phyloP scores from a whole-genome alignment of 37 sponge, comb jelly and placozoan species.

The Dysidea cf. avara region DNA sequence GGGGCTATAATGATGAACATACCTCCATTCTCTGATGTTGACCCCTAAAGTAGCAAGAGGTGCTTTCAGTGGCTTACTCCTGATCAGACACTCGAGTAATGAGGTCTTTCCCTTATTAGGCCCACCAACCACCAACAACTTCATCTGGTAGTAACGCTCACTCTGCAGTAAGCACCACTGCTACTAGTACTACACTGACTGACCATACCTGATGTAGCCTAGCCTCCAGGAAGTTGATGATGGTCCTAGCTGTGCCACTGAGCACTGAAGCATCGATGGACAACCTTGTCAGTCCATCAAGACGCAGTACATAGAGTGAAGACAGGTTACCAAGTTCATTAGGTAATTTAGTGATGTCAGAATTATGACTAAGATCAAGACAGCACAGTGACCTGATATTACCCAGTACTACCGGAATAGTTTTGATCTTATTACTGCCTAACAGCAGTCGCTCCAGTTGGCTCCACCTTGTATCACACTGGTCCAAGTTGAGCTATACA shows the following conservation, averaged over 20 bases:
- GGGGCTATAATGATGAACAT: slow-evolving; percentile 7
- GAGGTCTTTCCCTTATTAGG: slow-evolving; percentile 84
- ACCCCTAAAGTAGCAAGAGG: slow-evolving; percentile 81
- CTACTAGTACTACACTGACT: background rate
- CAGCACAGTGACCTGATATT: slow-evolving; percentile 29
- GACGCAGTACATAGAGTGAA: slow-evolving; percentile 49
- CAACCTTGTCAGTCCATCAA: slow-evolving; percentile 54
- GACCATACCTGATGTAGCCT: slow-evolving; percentile 16
- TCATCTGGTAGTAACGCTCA: slow-evolving; percentile 78
- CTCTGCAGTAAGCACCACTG: slow-evolving; percentile 28
- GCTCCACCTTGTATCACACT: slow-evolving; percentile 51
- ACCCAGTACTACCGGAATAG: slow-evolving; percentile 63
- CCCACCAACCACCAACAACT: slow-evolving; percentile 80
- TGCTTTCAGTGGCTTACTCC: background rate
- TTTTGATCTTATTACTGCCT: slow-evolving; percentile 53
- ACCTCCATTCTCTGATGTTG: slow-evolving; percentile 66
- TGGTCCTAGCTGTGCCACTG: slow-evolving; percentile 42
- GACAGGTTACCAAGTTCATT: slow-evolving; percentile 75
- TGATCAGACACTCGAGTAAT: slow-evolving; percentile 57
- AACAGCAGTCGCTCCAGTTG: slow-evolving; percentile 48
- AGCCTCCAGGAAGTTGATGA: slow-evolving; percentile 51
- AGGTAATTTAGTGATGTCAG: slow-evolving; percentile 64
- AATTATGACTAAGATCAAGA: slow-evolving; percentile 76
- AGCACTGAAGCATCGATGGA: slow-evolving; percentile 36
- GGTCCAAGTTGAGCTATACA: slow-evolving; percentile 36